Base-by-base conservation (phyloP, 1,140 invertebrate genomes). In the Aphis craccivora region DNA sequence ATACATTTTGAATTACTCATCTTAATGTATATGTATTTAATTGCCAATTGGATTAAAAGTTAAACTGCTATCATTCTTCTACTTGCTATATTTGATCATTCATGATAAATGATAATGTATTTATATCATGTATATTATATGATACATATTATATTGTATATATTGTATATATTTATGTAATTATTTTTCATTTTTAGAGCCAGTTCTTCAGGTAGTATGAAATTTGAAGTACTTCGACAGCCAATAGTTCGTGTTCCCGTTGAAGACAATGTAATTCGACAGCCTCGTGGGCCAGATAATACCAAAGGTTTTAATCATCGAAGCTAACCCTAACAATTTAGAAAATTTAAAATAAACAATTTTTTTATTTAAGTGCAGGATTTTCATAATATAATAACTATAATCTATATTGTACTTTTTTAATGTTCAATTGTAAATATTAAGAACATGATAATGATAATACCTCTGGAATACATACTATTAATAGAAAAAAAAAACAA, bases 281-380 rank as follows among this genome's bases (percentile, higher is more conserved):
- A 93, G 40, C 91, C 91, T 11, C 91, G 91, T 40, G 91, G 91
- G 22, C 91, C 91, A 43, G 91, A 93, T 51, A 93, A 93, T 2
- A 93, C 91, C 81, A 93, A 93, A 93, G 91, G 91, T 40, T 93
- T 93, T 93, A 93, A 93, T 30, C 81, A 93, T 84, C 91, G 91
- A 55, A 93, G 91, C 91, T 93, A 93, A 93, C 91, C 81, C 91
- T 86, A 86, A 84, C 35, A 84, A 53, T 53, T 93, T 43, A 37
- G 23, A 51, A 51, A 93, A 53, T 55, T 90, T 30, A 67, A 43
- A 93, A 8, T 43, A 86, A 11, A 53, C 51, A 53, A 30, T 53
- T 84, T 93, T 93, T 51, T 53, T n/a, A n/a, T 86, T 86, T 6
- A 86, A 84, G 18, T 55, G n/a, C 43, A 35, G 51, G 91, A 53